These are phyloP conservation scores for Elaphurus davidianus DNA, from an alignment of 2,113 vertebrate species.

Conservation along the genomic window DNA sequence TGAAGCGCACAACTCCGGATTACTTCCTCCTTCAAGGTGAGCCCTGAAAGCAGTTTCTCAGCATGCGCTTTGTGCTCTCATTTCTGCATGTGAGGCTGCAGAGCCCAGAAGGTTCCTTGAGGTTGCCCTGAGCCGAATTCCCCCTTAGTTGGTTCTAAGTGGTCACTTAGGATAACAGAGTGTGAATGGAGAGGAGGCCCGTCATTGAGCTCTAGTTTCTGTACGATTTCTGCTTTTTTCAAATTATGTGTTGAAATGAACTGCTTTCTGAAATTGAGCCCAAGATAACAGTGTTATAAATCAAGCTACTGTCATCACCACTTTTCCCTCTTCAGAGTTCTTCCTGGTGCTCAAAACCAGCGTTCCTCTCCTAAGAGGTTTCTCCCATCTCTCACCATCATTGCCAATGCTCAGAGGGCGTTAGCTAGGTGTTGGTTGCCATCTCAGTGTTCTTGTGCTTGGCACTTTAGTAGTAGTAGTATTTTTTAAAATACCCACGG, in stretches of 20 bases:
- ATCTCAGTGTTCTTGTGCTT: not conserved
- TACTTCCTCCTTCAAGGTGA: constrained; percentile 94
- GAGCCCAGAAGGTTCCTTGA: not conserved
- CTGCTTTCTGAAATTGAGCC: not conserved
- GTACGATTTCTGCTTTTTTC: not conserved
- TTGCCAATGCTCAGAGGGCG: not conserved
- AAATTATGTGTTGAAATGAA: not conserved
- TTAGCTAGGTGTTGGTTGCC: not conserved
- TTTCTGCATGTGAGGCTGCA: not conserved
- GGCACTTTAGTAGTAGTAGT: not conserved
- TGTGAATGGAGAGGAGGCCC: not conserved
- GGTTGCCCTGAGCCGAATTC: not conserved
- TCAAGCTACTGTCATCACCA: not conserved
- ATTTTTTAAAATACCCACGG: not conserved
- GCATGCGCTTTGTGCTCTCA: not conserved
- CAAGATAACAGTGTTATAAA: not conserved
- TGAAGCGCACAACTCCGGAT: constrained; percentile 87
- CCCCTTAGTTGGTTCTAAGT: not conserved
- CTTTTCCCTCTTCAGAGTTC: not conserved
- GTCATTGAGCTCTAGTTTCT: not conserved
- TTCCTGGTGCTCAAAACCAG: not conserved
- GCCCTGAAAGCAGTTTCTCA: fast-evolving
- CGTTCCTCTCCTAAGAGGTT: not conserved
- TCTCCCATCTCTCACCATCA: not conserved
- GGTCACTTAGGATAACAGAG: not conserved